A percentile compares a stretch with the other conserved stretches of the same genome.
Conservation (phyloP, 2,113 vertebrate genomes). For the Campylomormyrus tamandua region DNA sequence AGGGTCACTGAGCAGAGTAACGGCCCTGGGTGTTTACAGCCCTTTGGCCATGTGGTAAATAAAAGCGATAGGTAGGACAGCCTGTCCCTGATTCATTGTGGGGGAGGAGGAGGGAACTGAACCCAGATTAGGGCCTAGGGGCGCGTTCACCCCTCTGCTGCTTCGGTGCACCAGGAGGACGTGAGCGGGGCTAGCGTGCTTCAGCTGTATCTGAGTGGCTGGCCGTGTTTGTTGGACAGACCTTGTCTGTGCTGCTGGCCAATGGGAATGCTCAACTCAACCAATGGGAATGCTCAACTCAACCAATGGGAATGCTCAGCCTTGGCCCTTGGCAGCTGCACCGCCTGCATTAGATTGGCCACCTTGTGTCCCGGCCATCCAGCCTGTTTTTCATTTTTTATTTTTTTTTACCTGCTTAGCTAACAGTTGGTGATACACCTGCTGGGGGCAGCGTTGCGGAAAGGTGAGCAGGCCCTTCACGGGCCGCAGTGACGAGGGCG, state of each 20-base stretch:
- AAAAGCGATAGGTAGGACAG: not conserved
- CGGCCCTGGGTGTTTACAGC: not conserved
- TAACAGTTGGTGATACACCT: constrained; percentile 27
- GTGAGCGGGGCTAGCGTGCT: not conserved
- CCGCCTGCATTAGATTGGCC: not conserved
- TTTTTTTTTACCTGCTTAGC: constrained; percentile 8
- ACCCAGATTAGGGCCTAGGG: not conserved
- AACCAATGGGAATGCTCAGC: not conserved
- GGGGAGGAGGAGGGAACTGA: not conserved
- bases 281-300: not conserved
- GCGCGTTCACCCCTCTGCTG: not conserved
- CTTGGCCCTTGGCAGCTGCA: not conserved
- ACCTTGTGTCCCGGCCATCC: not conserved
- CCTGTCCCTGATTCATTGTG: not conserved
- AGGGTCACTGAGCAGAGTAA: not conserved
- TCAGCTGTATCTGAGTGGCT: not conserved
- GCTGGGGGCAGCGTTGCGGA: constrained; percentile 26
- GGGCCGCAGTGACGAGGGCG: not conserved
- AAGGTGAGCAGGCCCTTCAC: constrained; percentile 30
- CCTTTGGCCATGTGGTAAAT: not conserved
- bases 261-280: not conserved
- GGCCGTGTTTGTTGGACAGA: not conserved
- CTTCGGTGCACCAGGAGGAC: not conserved
- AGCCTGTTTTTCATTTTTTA: not conserved
- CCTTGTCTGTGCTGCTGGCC: not conserved